Percentiles rank a stretch among this genome's conserved stretches.
phyloP scores from a whole-genome alignment of 92 coral and sea anemone genomes.

The Porites rus region DNA sequence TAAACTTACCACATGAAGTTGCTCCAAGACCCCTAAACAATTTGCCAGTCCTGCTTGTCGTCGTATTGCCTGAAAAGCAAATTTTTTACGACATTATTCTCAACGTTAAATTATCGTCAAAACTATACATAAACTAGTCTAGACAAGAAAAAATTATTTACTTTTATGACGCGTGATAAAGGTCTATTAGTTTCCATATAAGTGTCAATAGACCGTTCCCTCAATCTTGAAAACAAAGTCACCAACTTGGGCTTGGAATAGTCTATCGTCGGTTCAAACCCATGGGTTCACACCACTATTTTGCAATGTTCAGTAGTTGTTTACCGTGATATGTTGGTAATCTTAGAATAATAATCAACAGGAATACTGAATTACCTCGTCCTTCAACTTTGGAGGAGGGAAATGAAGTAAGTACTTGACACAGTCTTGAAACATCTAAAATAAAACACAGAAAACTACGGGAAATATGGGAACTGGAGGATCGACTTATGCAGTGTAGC shows the following conservation, averaged over 20 bases:
- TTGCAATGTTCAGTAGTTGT: too few species aligned
- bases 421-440: conserved; percentile 87
- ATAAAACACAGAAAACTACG: not conserved
- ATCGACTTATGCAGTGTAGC: not conserved
- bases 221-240: too few species aligned
- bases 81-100: not conserved
- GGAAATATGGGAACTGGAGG: not conserved
- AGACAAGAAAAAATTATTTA: too few species aligned
- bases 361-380: conserved; percentile 59
- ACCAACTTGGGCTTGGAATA: too few species aligned
- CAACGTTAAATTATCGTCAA: too few species aligned
- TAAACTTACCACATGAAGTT: conserved; percentile 66
- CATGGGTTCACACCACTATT: too few species aligned
- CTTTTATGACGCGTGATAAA: too few species aligned
- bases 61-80: conserved; percentile 30
- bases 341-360: too few species aligned
- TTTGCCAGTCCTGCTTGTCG: conserved; percentile 59
- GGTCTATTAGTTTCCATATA: too few species aligned
- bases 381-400: conserved; percentile 50
- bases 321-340: not conserved
- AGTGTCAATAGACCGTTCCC: too few species aligned
- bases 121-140: too few species aligned
- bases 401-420: conserved; percentile 69
- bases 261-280: too few species aligned
- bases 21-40: conserved; percentile 72